A percentile compares a stretch with the other conserved stretches of the same genome.
Evolutionary conservation across 2,113 vertebrate genomes (phyloP).

Genomic region (Aegypius monachus): DNA sequence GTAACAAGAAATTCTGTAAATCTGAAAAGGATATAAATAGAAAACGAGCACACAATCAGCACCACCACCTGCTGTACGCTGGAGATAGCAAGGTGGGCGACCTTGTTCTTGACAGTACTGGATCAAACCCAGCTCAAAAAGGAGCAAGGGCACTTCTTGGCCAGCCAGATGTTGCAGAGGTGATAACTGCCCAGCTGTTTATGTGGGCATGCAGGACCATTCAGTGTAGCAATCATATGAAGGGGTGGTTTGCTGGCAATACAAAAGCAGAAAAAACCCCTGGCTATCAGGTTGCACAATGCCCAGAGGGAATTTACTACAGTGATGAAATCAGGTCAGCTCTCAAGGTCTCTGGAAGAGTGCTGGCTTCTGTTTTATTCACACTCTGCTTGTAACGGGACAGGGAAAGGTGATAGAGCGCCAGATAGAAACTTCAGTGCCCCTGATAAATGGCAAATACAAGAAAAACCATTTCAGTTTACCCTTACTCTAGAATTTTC

Average conservation of each 20-base stretch:
- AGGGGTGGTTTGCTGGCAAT: not conserved
- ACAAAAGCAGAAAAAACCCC: not conserved
- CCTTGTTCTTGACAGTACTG: not conserved
- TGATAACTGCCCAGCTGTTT: not conserved
- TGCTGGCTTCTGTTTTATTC: not conserved
- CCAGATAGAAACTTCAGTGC: not conserved
- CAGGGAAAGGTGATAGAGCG: not conserved
- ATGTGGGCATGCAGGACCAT: not conserved
- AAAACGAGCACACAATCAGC: accelerated
- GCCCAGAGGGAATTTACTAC: not conserved
- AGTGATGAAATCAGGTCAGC: not conserved
- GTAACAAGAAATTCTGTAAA: not conserved
- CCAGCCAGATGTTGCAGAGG: not conserved
- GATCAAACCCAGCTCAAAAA: not conserved
- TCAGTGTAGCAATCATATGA: not conserved
- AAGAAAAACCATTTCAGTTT: not conserved
- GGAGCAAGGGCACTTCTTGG: not conserved
- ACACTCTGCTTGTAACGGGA: not conserved
- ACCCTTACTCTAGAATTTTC: not conserved
- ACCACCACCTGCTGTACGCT: not conserved
- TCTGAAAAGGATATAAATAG: not conserved
- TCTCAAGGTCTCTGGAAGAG: not conserved
- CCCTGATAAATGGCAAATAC: not conserved
- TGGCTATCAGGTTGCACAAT: not conserved
- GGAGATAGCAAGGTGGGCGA: not conserved